Evolutionary conservation across 2,113 vertebrate species (phyloP), one percentile per base, ranked within the genome.

Genomic region (Callithrix jacchus): DNA sequence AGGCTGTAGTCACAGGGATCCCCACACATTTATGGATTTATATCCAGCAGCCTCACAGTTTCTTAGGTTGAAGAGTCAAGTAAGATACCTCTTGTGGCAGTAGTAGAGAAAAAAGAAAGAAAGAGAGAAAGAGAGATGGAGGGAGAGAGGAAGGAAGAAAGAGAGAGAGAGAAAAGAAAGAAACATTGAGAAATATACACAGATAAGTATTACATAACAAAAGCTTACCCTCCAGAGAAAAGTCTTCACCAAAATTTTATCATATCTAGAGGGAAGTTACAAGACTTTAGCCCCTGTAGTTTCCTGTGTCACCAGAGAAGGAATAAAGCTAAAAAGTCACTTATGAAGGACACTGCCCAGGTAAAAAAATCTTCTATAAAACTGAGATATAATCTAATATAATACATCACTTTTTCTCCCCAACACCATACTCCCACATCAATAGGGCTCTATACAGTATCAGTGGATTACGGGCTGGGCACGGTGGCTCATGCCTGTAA

Each of bases 41-140:
- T 11, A 10, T 87, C 37, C 6, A 56, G 37, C 21, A 17, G 42
- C 10, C 35, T 30, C 64, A 8, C 7, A 45, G 11, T 49, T 68
- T n/a, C 1, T 56, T 30, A 79, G 70, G 61, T 76, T 61, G 37
- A 76, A 76, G 30, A 61, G 30, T 12, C 71, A 58, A 76, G 12
- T 76, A 58, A 61, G 30, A 58, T 58, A 8, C 25, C 5, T 73
- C 37, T 16, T 10, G 8, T n/a, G 47, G 6, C 25, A 20, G 32
- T 54, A 42, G 45, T 27, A 77, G 27, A 52, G 0, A 61, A 25
- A 25, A 27, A 11, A 61, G 58, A 25, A 5, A 11, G 56, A 25
- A 2, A 4, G 25, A 1, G 9, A 10, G 9, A 25, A 1, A 2
- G 25, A 18, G 23, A 1, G 25, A 11, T 17, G 52, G 16, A 52